phyloP scores from a whole-genome alignment of 1,140 invertebrate genomes.

The Diploscapter pachys region DNA sequence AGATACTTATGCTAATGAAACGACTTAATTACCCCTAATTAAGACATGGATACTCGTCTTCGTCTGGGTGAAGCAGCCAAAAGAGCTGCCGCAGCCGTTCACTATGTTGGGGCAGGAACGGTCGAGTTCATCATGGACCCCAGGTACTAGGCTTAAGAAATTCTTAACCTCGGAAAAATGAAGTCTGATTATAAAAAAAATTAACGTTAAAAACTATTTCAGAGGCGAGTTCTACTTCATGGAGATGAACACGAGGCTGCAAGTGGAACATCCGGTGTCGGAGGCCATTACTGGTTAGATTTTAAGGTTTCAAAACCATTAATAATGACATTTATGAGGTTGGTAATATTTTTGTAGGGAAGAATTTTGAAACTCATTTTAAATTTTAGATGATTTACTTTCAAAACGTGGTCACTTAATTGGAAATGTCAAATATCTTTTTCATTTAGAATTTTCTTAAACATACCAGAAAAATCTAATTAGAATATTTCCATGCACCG shows the following conservation, averaged over 20 bases:
- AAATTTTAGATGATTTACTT: no score
- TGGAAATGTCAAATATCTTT: no score
- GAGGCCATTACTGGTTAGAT: conserved; percentile 68
- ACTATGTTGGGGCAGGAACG: conserved; percentile 90
- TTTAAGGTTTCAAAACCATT: conserved; percentile 81
- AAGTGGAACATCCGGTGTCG: conserved; percentile 90
- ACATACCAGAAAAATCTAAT: no score
- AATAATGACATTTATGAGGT: no score
- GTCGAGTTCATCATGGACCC: conserved; percentile 90
- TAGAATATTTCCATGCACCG: no score
- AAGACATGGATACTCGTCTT: conserved; percentile 68
- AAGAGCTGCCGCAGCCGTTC: conserved; percentile 80
- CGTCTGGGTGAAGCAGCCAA: conserved; percentile 84
- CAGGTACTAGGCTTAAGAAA: conserved; percentile 1
- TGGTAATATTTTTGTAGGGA: no score
- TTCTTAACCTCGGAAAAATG: no score
- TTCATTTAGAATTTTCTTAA: conserved; percentile 66
- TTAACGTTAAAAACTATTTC: no score
- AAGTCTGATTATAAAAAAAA: no score
- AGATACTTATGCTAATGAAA: not conserved
- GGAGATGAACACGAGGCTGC: conserved; percentile 90
- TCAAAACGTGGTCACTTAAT: no score
- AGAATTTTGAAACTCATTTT: no score
- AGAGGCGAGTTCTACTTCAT: conserved; percentile 88
- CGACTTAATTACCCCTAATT: not conserved